phyloP scores from a whole-genome alignment of 2,113 vertebrate species.

The Perca fluviatilis region DNA sequence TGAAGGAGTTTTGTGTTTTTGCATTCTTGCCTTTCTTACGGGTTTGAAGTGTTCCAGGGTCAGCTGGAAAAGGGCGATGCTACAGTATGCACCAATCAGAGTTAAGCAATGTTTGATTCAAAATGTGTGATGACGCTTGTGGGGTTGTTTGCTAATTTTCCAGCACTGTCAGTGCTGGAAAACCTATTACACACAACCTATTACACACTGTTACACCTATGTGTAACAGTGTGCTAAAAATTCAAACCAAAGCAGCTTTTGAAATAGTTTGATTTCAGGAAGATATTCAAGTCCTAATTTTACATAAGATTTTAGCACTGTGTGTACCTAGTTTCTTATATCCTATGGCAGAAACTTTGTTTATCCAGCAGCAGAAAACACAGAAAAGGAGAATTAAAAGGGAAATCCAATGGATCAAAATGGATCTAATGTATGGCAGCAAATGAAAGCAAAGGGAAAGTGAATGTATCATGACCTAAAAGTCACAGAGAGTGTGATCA shows the following conservation, averaged over 20 bases:
- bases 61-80: not conserved
- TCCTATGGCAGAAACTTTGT: not conserved
- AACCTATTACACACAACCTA: too few relatives aligned
- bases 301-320: not conserved
- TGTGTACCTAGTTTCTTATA: not conserved
- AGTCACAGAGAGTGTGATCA: constrained; percentile 52
- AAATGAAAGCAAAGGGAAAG: constrained; percentile 1
- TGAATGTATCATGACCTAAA: constrained; percentile 11
- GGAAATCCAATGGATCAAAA: not conserved
- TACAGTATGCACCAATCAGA: not conserved
- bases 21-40: too few relatives aligned
- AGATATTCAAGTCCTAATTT: not conserved
- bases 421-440: not conserved
- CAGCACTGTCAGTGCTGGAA: not conserved
- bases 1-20: too few relatives aligned
- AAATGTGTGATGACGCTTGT: too few relatives aligned
- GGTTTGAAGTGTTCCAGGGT: too few relatives aligned
- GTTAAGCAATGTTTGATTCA: too few relatives aligned
- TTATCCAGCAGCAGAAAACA: not conserved
- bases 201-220: too few relatives aligned
- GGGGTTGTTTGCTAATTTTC: too few relatives aligned
- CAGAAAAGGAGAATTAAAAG: not conserved
- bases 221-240: not conserved
- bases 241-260: not conserved
- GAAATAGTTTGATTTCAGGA: rapidly evolving